phyloP scores from a whole-genome alignment of 2,888 invertebrate species.

The Polymixis lichenea region DNA sequence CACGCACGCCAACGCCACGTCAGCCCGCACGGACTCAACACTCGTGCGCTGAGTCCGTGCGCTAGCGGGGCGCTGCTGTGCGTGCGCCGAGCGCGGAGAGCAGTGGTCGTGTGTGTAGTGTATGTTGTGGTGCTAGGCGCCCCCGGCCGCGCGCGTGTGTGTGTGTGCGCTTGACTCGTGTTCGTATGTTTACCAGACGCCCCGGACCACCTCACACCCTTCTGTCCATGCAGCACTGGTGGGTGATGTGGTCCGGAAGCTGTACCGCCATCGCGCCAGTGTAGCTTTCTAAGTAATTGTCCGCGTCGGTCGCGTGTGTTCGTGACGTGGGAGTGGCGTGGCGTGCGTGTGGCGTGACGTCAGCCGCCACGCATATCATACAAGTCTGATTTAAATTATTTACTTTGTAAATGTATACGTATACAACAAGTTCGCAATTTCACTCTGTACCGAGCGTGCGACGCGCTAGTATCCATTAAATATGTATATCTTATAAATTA shows the following conservation, averaged over 20 bases:
- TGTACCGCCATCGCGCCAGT: conserved; percentile 51
- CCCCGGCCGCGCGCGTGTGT: conserved; percentile 32
- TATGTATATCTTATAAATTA: conserved; percentile 62
- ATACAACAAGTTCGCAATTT: conserved; percentile 46
- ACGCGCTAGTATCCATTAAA: conserved; percentile 46
- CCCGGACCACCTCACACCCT: conserved; percentile 25
- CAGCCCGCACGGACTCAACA: background rate
- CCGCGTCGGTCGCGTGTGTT: conserved; percentile 19
- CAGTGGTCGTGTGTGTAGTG: conserved; percentile 14
- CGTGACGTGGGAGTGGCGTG: conserved; percentile 31
- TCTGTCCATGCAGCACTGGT: background rate
- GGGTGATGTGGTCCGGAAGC: conserved; percentile 35
- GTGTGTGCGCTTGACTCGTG: conserved; percentile 66
- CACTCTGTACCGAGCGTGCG: conserved; percentile 52
- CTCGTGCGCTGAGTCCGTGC: background rate
- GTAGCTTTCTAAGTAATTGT: conserved; percentile 45
- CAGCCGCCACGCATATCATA: conserved; percentile 55
- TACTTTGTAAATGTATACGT: conserved; percentile 65
- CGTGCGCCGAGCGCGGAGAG: background rate
- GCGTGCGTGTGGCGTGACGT: conserved; percentile 12
- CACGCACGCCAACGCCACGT: background rate
- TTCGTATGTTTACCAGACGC: conserved; percentile 56
- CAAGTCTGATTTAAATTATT: conserved; percentile 70
- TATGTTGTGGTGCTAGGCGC: conserved; percentile 10
- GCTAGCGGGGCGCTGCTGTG: background rate